Percentiles rank a stretch among this genome's conserved stretches.
phyloP scores from a whole-genome alignment of 2,113 vertebrate species.

The Phylloscopus trochilus region DNA sequence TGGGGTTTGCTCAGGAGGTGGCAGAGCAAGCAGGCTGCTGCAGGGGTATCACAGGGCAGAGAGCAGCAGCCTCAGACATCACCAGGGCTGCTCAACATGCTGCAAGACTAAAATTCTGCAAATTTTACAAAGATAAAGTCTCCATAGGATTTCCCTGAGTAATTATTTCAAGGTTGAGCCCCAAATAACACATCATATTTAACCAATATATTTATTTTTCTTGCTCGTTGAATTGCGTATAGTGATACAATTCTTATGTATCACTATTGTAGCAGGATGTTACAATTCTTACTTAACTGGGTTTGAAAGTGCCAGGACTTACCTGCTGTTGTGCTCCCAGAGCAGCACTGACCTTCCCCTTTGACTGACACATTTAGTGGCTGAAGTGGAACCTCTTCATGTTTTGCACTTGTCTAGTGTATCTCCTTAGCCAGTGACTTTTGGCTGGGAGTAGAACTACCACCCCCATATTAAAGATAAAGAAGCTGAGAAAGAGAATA shows the following conservation, averaged over 20 bases:
- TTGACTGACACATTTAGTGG: not conserved
- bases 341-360: not conserved
- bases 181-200: not conserved
- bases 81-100: not conserved
- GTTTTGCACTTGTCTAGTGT: not conserved
- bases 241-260: not conserved
- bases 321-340: not conserved
- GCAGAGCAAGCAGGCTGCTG: not conserved
- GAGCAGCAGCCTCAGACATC: not conserved
- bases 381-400: not conserved
- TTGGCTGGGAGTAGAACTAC: not conserved
- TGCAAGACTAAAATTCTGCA: not conserved
- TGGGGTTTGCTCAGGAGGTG: not conserved
- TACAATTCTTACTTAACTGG: not conserved
- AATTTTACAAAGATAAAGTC: not conserved
- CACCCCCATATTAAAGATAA: not conserved
- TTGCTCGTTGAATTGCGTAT: not conserved
- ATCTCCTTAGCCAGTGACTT: not conserved
- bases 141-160: not conserved
- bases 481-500: not conserved
- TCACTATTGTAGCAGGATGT: not conserved
- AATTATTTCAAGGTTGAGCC: not conserved
- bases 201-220: not conserved
- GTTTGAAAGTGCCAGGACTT: not conserved
- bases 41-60: not conserved